Conservation (phyloP, 2,797 vertebrate species). For the Lagorchestes hirsutus region DNA sequence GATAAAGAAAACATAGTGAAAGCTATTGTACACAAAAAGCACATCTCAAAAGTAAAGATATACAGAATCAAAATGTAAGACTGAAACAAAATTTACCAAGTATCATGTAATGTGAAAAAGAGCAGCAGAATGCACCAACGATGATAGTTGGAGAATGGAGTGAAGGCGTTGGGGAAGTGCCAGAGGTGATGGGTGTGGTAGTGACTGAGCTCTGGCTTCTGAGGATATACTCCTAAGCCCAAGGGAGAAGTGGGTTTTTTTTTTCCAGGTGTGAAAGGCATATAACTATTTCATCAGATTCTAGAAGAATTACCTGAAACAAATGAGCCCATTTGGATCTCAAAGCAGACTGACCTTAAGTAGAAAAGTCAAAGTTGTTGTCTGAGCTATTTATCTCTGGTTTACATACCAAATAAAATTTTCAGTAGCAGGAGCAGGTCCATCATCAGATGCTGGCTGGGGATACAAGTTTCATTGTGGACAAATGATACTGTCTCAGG, state of each 20-base stretch:
- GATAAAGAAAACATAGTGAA: not conserved
- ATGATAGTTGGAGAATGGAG: slow-evolving; percentile 91
- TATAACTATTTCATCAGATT: slow-evolving; percentile 88
- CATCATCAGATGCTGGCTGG: slow-evolving; percentile 91
- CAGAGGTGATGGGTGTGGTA: not conserved
- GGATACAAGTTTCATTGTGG: slow-evolving; percentile 94
- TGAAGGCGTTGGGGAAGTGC: slow-evolving; percentile 70
- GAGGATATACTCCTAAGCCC: not conserved
- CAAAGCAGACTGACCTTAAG: slow-evolving; percentile 88
- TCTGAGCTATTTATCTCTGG: not conserved
- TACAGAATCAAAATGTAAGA: not conserved
- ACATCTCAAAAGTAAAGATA: not conserved
- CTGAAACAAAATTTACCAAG: not conserved
- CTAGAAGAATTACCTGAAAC: slow-evolving; percentile 92
- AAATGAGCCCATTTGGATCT: slow-evolving; percentile 90
- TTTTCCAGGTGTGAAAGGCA: slow-evolving; percentile 89
- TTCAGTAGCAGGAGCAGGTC: slow-evolving; percentile 89
- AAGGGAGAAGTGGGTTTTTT: slow-evolving; percentile 78
- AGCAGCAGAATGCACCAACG: slow-evolving; percentile 77
- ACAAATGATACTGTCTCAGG: slow-evolving; percentile 93
- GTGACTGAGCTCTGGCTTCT: not conserved
- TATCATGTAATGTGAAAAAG: not conserved
- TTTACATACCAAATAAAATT: not conserved
- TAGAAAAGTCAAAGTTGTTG: slow-evolving; percentile 66
- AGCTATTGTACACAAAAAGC: not conserved